Percentiles rank a stretch among this genome's conserved stretches.
These are phyloP conservation scores for Numenius phaeopus DNA, from an alignment of 2,797 vertebrate genomes.

Conservation along the genomic window DNA sequence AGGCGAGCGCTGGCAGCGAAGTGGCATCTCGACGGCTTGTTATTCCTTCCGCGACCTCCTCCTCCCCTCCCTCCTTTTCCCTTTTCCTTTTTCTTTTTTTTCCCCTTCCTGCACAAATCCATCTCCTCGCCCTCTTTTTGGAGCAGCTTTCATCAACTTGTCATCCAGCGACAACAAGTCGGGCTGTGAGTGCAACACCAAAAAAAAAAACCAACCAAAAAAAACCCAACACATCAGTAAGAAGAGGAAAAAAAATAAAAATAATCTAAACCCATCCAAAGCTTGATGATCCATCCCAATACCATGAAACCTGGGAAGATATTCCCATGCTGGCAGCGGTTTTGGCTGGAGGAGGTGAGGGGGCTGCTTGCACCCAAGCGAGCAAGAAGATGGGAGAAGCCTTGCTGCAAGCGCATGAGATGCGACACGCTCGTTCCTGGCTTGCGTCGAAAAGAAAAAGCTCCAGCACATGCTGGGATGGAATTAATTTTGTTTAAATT, in stretches of 20 bases:
- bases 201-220: neutral
- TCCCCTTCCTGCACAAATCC: neutral
- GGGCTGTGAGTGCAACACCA: neutral
- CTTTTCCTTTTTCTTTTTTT: no score
- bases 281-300: neutral
- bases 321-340: neutral
- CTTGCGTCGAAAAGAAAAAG: neutral
- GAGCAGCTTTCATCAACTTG: constrained; percentile 59
- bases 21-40: neutral
- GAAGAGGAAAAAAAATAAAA: neutral
- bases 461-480: neutral
- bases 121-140: neutral
- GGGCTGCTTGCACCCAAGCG: neutral
- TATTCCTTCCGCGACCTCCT: neutral
- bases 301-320: neutral
- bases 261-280: neutral
- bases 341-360: neutral
- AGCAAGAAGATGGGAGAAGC: neutral
- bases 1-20: neutral
- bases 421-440: accelerated
- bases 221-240: neutral
- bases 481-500: neutral
- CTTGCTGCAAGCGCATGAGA: accelerated
- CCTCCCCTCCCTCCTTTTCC: neutral
- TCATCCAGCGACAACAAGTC: neutral